A percentile compares a stretch with the other conserved stretches of the same genome.
phyloP scores from a whole-genome alignment of 2,113 vertebrate species.

The Pseudopipra pipra region DNA sequence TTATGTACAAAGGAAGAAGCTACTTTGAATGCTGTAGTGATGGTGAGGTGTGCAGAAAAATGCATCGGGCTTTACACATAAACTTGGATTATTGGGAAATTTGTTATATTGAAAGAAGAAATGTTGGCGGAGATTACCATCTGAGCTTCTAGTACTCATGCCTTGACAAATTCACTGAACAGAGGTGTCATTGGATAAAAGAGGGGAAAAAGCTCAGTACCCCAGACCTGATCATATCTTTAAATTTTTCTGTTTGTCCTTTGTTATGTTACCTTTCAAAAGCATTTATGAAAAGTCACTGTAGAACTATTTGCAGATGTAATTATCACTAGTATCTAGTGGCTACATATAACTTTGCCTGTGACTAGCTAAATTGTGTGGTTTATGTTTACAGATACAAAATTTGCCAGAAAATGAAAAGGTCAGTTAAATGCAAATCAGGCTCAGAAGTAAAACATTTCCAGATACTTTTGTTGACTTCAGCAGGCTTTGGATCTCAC shows the following conservation, averaged over 20 bases:
- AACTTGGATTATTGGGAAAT: neutral
- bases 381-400: neutral
- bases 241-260: neutral
- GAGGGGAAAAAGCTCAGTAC: rapidly evolving
- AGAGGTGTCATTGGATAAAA: neutral
- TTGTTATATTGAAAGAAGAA: neutral
- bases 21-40: neutral
- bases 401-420: neutral
- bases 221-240: neutral
- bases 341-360: neutral
- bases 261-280: neutral
- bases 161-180: neutral
- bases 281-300: neutral
- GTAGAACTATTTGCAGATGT: neutral
- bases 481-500: neutral
- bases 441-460: neutral
- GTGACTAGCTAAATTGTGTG: neutral
- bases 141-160: neutral
- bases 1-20: neutral
- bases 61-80: neutral
- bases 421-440: neutral
- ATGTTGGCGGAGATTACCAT: neutral
- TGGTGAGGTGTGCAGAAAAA: neutral
- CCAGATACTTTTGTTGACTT: neutral
- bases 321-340: neutral